phyloP scores from a whole-genome alignment of 1,140 invertebrate genomes.

The Triops longicaudatus region DNA sequence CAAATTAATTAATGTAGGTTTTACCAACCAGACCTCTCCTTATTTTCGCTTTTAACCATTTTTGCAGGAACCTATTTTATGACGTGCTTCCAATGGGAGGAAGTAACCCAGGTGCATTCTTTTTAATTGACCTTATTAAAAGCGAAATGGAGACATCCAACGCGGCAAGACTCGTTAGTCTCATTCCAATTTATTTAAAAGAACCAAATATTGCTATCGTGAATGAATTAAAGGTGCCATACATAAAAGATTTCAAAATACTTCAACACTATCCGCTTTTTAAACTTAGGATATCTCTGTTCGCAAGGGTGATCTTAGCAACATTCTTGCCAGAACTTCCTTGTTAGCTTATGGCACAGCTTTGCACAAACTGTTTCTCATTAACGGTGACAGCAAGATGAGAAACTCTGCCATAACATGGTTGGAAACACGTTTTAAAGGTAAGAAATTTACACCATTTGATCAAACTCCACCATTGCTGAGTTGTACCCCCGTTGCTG shows the following conservation, averaged over 20 bases:
- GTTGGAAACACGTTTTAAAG: background rate
- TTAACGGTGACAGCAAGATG: background rate
- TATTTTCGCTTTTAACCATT: no score
- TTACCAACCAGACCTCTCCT: no score
- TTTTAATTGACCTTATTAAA: background rate
- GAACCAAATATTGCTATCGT: background rate
- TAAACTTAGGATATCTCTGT: background rate
- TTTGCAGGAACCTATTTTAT: background rate
- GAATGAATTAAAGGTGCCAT: background rate
- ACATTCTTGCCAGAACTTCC: background rate
- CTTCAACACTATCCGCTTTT: background rate
- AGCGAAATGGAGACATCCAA: background rate
- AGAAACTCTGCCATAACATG: background rate
- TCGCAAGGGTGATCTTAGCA: background rate
- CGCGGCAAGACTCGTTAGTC: background rate
- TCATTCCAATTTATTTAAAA: background rate
- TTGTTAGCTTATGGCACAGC: background rate
- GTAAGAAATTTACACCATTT: background rate
- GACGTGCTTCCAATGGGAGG: background rate
- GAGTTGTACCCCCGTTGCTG: no score
- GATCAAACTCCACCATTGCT: no score
- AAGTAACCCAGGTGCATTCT: background rate
- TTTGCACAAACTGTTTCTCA: background rate
- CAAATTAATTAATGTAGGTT: no score
- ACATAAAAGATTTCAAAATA: background rate